These are phyloP conservation scores for Lineus longissimus DNA, from an alignment of 1,140 invertebrate genomes.

Conservation along the genomic window DNA sequence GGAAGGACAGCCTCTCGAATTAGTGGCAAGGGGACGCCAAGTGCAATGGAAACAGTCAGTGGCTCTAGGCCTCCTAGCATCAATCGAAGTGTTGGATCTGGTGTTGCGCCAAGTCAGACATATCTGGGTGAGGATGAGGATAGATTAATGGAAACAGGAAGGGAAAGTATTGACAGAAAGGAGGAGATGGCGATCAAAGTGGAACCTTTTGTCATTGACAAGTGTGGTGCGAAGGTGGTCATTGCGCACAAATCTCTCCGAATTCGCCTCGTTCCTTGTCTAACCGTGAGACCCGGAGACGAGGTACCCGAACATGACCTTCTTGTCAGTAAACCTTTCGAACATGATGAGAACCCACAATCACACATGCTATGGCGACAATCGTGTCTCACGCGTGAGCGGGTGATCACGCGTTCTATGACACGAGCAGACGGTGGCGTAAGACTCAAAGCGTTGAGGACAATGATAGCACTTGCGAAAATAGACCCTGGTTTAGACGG, in stretches of 20 bases:
- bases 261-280: not conserved
- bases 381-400: not conserved
- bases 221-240: not conserved
- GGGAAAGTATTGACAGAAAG: not conserved
- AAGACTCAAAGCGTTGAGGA: not conserved
- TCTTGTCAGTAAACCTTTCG: constrained; percentile 1
- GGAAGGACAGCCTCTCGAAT: no score
- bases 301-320: not conserved
- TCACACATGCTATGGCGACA: not conserved
- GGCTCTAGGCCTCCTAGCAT: no score
- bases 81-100: no score
- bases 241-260: not conserved
- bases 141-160: not conserved
- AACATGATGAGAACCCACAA: not conserved
- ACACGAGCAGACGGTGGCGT: not conserved
- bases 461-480: not conserved
- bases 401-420: not conserved
- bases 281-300: not conserved
- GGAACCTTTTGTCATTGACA: not conserved
- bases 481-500: not conserved
- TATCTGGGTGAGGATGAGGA: not conserved
- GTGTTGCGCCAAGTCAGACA: no score
- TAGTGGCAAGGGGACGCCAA: no score
- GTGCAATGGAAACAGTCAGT: no score
- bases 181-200: not conserved